Conservation (phyloP, 2,888 invertebrate species). For the Epirrita christyi region DNA sequence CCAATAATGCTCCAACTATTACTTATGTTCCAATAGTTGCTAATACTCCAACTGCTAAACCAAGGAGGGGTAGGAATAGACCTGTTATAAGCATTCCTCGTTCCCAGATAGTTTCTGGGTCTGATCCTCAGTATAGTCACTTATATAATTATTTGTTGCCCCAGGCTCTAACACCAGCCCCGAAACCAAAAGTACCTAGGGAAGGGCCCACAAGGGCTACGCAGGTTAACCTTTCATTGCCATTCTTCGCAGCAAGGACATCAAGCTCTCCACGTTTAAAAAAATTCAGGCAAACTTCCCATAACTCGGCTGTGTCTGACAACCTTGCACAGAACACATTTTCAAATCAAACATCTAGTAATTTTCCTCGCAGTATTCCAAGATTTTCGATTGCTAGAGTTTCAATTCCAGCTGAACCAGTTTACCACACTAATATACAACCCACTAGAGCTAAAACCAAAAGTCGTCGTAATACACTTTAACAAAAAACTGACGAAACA, state of each 20-base stretch:
- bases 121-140: not conserved
- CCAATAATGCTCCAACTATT: not conserved
- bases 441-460: conserved; percentile 2
- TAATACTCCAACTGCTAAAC: not conserved
- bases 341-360: not conserved
- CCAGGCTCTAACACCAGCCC: not conserved
- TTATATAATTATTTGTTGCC: not conserved
- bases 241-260: too few relatives aligned
- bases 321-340: not conserved
- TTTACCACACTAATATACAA: not conserved
- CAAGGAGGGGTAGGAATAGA: not conserved
- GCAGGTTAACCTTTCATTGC: too few relatives aligned
- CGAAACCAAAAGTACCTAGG: not conserved
- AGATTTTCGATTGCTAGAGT: not conserved
- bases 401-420: not conserved
- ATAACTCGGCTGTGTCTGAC: not conserved
- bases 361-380: not conserved
- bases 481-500: too few relatives aligned
- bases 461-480: not conserved
- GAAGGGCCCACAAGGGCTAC: not conserved
- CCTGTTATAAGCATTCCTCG: not conserved
- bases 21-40: not conserved
- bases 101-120: not conserved
- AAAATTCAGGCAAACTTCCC: not conserved
- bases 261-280: not conserved